phyloP scores from a whole-genome alignment of 2,113 vertebrate genomes.

The Terrapene triunguis region DNA sequence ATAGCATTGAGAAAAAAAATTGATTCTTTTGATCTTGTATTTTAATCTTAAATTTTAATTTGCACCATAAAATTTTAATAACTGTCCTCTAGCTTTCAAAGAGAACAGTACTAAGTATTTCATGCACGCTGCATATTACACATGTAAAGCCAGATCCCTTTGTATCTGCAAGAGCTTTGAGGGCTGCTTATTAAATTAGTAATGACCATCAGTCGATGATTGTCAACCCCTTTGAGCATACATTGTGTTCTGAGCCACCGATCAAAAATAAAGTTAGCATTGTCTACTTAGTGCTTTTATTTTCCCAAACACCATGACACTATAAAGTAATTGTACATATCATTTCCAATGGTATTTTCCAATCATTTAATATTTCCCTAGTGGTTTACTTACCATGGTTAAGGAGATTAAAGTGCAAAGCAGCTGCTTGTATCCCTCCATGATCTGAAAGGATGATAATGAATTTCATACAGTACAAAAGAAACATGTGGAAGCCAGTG shows the following conservation, averaged over 20 bases:
- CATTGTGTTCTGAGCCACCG: constrained; percentile 55
- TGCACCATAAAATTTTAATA: constrained; percentile 84
- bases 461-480: constrained; percentile 51
- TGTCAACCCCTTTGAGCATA: constrained; percentile 62
- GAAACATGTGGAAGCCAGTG: constrained; percentile 21
- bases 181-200: constrained; percentile 84
- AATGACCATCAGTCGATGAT: constrained; percentile 74
- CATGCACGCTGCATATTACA: constrained; percentile 77
- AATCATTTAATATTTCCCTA: constrained; percentile 36
- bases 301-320: constrained; percentile 56
- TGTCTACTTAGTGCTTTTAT: constrained; percentile 34
- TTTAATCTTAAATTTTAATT: constrained; percentile 88
- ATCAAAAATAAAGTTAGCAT: constrained; percentile 61
- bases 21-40: constrained; percentile 83
- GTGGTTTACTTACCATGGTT: constrained; percentile 31
- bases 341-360: background rate
- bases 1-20: constrained; percentile 63
- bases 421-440: constrained; percentile 52
- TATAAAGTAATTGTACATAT: constrained; percentile 22
- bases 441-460: constrained; percentile 54
- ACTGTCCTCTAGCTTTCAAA: constrained; percentile 84
- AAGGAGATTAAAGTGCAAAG: constrained; percentile 61
- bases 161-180: constrained; percentile 74
- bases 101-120: constrained; percentile 79
- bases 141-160: constrained; percentile 81